Base-by-base conservation (phyloP, 2,113 vertebrate genomes). In the Tachuris rubrigastra region DNA sequence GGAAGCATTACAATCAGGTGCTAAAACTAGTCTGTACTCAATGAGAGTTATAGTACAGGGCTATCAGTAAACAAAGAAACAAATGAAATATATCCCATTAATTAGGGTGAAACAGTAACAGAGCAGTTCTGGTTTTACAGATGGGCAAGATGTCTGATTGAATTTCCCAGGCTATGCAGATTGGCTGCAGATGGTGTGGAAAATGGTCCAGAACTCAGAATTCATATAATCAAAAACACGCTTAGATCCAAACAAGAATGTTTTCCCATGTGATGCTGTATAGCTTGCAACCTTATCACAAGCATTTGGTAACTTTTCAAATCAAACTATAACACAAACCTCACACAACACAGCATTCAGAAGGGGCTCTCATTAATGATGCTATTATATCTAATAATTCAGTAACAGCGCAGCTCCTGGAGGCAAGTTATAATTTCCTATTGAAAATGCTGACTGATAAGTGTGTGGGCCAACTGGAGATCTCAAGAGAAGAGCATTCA, bases 141-240 rank as follows among this genome's bases (percentile, higher is more conserved):
- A 97, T 96, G 92, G 95, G 90, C 88, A 93, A 95, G 91, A 96
- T 85, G 76, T 97, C 93, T 97, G 95, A 95, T 79, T 93, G 85
- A 97, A 97, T 97, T 96, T 97, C 72, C 72, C 50, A 94, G 71
- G 50, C 81, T 88, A 96, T 88, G 30, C 91, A 97, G 73, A 96
- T 95, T 96, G 96, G 63, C 88, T 95, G 62, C 94, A 98, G 95
- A 95, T 96, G 94, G 89, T 90, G 80, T 92, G 85, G 90, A 94
- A 97, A 87, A n/a, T 92, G 55, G 58, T 91, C 94, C 93, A 97
- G 94, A 97, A 92, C 79, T 97, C 81, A 85, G 71, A 90, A 88
- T 87, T 97, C 62, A 53, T 83, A 75, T 82, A 87, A 94, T 95
- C 93, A 95, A 95, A 95, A 96, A 33, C 93, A 94, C 9, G 9